Percentiles rank a stretch among this genome's conserved stretches.
These are phyloP conservation scores for Arctocebus calabarensis DNA, from an alignment of 2,797 vertebrate genomes.

Conservation along the genomic window DNA sequence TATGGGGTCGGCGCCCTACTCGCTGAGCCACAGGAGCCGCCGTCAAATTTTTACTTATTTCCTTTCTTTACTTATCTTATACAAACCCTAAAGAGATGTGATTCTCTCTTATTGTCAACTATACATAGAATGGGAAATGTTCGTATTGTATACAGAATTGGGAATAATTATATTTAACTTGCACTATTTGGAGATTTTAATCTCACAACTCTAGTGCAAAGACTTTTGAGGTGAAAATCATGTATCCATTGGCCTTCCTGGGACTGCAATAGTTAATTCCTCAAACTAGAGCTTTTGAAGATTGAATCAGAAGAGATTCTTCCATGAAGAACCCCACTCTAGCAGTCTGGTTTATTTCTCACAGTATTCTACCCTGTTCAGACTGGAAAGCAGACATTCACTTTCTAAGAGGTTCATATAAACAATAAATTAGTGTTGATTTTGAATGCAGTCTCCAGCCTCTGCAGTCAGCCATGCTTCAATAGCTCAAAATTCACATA, in stretches of 20 bases:
- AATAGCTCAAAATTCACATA: neutral
- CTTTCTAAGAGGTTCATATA: neutral
- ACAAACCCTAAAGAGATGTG: neutral
- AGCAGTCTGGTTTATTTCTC: neutral
- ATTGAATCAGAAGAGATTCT: neutral
- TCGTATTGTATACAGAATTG: neutral
- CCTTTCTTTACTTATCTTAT: neutral
- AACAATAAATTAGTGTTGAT: neutral
- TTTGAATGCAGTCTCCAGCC: neutral
- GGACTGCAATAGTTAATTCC: neutral
- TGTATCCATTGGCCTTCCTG: neutral
- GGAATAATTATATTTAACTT: neutral
- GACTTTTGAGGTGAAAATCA: neutral
- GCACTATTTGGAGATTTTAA: neutral
- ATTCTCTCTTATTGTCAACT: neutral
- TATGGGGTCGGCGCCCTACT: no score
- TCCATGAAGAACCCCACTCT: neutral
- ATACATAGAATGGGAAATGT: neutral
- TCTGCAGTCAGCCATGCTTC: neutral
- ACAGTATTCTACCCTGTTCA: neutral
- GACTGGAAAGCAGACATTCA: neutral
- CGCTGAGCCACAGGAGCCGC: no score
- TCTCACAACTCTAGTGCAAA: neutral
- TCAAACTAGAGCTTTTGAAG: neutral
- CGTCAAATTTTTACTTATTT: neutral